phyloP scores from a whole-genome alignment of 2,113 vertebrate species.

The Dermatemys mawii region DNA sequence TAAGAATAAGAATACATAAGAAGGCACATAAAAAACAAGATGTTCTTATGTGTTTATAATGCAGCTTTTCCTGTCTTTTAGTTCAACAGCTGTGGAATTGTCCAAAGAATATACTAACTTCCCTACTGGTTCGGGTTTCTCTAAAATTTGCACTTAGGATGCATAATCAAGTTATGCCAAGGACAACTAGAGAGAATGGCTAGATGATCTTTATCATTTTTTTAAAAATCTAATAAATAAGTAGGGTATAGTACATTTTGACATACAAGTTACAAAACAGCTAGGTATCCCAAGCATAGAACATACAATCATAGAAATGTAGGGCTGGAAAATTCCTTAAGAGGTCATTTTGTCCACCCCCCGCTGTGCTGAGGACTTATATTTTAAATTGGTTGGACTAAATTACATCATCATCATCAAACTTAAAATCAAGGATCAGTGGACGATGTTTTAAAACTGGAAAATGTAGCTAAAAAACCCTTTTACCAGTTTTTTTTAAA shows the following conservation, averaged over 20 bases:
- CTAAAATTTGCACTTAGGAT: background rate
- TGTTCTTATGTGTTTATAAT: background rate
- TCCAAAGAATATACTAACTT: background rate
- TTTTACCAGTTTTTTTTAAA: background rate
- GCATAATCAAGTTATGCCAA: background rate
- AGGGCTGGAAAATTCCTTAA: background rate
- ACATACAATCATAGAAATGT: background rate
- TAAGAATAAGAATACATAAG: too few species aligned
- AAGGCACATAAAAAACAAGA: too few species aligned
- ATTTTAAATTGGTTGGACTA: background rate
- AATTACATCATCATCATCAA: background rate
- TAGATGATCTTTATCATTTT: background rate
- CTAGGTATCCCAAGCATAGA: background rate
- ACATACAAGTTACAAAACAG: background rate
- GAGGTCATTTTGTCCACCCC: background rate
- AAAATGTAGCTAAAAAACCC: background rate
- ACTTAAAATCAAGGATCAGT: background rate
- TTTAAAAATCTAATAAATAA: background rate
- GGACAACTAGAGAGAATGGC: accelerated
- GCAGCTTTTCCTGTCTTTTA: background rate
- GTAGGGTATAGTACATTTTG: conserved; percentile 2
- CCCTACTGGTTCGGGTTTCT: background rate
- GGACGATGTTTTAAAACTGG: background rate
- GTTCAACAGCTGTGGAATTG: background rate
- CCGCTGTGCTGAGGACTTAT: background rate